A percentile compares a stretch with the other conserved stretches of the same genome.
These are phyloP conservation scores for Pharmacophagus antenor DNA, from an alignment of 2,888 invertebrate species.

Conservation along the genomic window DNA sequence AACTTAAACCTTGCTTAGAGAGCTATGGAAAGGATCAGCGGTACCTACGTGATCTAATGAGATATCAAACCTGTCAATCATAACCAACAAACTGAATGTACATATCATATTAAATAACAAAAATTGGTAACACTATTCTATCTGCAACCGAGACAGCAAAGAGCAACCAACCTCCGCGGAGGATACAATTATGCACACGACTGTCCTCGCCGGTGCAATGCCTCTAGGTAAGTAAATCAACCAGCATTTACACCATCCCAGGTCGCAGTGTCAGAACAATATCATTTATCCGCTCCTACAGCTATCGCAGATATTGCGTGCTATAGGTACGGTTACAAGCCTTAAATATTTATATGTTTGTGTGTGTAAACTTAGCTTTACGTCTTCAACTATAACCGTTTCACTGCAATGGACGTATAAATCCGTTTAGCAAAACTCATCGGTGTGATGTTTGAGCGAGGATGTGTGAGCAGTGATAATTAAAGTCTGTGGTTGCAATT, in stretches of 20 bases:
- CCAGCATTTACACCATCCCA: constrained; percentile 45
- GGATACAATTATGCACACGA: constrained; percentile 5
- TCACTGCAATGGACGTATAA: no score
- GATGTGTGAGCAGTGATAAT: no score
- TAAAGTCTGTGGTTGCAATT: no score
- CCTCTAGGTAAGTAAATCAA: constrained; percentile 11
- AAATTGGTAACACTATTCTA: background rate
- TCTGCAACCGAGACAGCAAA: constrained; percentile 13
- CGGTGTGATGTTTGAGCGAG: no score
- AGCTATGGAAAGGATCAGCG: no score
- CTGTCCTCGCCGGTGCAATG: constrained; percentile 13
- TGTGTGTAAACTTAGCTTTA: no score
- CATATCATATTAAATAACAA: constrained; percentile 5
- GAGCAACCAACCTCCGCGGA: background rate
- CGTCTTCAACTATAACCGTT: no score
- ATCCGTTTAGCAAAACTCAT: no score
- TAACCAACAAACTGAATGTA: background rate
- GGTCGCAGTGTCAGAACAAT: constrained; percentile 51
- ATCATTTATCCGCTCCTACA: constrained; percentile 44
- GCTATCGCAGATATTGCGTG: constrained; percentile 5
- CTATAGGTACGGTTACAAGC: background rate
- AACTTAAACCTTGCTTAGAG: no score
- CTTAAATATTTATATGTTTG: background rate
- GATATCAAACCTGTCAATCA: no score
- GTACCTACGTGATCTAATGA: no score